phyloP scores from a whole-genome alignment of 2,888 invertebrate species.

The Tenthredo scrophulariae region DNA sequence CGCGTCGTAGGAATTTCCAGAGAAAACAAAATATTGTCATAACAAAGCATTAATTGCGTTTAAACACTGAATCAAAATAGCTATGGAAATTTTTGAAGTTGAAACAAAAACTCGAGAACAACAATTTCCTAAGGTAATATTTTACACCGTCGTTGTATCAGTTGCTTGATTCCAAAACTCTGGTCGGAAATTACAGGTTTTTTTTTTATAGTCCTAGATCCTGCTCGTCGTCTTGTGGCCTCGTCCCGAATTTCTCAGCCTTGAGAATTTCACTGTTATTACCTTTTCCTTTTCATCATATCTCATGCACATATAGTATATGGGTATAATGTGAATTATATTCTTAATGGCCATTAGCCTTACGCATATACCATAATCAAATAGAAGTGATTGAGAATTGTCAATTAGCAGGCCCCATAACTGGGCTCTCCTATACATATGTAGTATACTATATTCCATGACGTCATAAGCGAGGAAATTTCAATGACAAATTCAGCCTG shows the following conservation, averaged over 20 bases:
- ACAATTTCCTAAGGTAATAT: no score
- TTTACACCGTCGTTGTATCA: neutral
- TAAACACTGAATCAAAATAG: no score
- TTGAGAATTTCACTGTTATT: conserved; percentile 29
- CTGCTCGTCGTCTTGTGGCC: conserved; percentile 13
- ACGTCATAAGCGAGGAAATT: no score
- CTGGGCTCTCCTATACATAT: no score
- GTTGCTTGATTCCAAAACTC: neutral
- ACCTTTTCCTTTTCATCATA: conserved; percentile 43
- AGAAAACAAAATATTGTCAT: neutral
- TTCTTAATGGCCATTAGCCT: neutral
- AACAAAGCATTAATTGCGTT: neutral
- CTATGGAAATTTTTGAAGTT: no score
- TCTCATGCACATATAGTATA: neutral
- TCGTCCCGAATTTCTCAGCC: conserved; percentile 20
- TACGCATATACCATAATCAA: no score
- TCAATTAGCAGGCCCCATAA: no score
- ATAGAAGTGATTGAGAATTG: no score
- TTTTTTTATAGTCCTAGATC: neutral
- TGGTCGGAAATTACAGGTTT: conserved; percentile 12
- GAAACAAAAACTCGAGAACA: no score
- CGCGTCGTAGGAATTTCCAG: neutral
- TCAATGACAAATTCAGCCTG: no score
- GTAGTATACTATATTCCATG: no score
- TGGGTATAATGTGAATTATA: neutral